phyloP scores from a whole-genome alignment of 2,797 vertebrate genomes.

The Anguilla marmorata region DNA sequence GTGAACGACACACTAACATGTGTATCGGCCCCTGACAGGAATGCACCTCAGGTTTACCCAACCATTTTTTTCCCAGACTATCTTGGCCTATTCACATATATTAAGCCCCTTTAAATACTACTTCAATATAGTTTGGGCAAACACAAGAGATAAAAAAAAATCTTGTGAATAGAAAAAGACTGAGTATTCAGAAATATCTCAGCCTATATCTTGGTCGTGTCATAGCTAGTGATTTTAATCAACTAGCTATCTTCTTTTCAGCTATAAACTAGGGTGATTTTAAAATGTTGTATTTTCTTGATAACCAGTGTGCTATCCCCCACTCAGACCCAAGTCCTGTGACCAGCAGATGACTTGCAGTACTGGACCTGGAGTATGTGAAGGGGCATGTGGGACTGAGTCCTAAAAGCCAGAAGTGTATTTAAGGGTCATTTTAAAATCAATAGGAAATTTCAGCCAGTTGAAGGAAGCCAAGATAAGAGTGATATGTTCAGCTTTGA shows the following conservation, averaged over 20 bases:
- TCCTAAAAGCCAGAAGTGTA: not conserved
- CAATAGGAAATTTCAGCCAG: not conserved
- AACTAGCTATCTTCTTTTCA: too few relatives aligned
- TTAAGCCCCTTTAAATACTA: not conserved
- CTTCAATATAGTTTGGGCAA: too few relatives aligned
- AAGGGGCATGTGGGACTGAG: not conserved
- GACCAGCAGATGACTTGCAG: not conserved
- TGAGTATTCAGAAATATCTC: too few relatives aligned
- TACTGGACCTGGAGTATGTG: not conserved
- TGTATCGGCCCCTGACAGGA: not conserved
- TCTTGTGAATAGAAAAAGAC: too few relatives aligned
- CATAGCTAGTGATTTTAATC: too few relatives aligned
- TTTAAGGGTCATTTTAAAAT: not conserved
- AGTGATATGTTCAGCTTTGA: not conserved
- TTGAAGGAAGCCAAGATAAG: not conserved
- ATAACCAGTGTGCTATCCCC: not conserved
- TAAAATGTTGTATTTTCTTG: not conserved
- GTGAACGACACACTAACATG: not conserved
- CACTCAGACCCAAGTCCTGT: not conserved
- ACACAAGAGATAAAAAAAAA: too few relatives aligned
- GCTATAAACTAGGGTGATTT: not conserved
- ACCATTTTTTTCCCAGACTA: not conserved
- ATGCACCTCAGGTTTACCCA: not conserved
- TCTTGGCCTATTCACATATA: not conserved
- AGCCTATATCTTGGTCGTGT: too few relatives aligned